Percentiles rank a stretch among this genome's conserved stretches.
Evolutionary conservation across 2,797 vertebrate genomes (phyloP).

Genomic region (Sebastes nivosus): DNA sequence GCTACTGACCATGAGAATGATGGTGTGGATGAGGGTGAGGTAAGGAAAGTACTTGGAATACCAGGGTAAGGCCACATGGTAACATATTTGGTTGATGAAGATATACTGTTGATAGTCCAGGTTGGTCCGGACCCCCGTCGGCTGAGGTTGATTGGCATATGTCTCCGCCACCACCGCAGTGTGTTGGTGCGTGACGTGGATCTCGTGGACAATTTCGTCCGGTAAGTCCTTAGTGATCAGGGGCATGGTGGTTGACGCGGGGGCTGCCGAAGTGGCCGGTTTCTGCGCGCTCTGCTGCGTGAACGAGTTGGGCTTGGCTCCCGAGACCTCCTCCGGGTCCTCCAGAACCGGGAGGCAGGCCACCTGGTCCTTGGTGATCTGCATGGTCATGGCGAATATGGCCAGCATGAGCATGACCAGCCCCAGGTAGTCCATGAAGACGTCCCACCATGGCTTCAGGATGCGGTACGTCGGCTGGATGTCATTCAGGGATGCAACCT

Average conservation of each 20-base stretch:
- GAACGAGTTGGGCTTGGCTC: conserved; percentile 14
- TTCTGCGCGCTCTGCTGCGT: conserved; percentile 66
- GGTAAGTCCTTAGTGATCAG: conserved; percentile 61
- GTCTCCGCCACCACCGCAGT: conserved; percentile 27
- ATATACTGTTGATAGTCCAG: conserved; percentile 98
- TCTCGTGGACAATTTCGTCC: conserved; percentile 48
- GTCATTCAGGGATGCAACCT: conserved; percentile 98
- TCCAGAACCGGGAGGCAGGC: conserved; percentile 94
- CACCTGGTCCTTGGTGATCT: conserved; percentile 99
- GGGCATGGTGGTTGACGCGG: conserved; percentile 25
- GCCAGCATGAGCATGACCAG: conserved; percentile 99
- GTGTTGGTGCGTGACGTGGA: conserved; percentile 52
- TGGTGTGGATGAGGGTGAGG: conserved; percentile 96
- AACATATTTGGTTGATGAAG: conserved; percentile 99
- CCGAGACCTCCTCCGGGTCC: conserved; percentile 58
- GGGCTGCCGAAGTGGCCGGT: conserved; percentile 53
- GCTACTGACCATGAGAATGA: conserved; percentile 98
- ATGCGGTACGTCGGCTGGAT: conserved; percentile 99
- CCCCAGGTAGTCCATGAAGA: conserved; percentile 99
- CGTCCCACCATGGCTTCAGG: conserved; percentile 99
- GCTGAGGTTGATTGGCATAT: conserved; percentile 75
- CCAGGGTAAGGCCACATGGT: conserved; percentile 97
- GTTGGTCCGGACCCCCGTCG: conserved; percentile 90
- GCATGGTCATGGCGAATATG: conserved; percentile 99
- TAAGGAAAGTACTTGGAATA: conserved; percentile 99